Evolutionary conservation across 2,113 vertebrate species (phyloP).

Genomic region (Pelecanus crispus): DNA sequence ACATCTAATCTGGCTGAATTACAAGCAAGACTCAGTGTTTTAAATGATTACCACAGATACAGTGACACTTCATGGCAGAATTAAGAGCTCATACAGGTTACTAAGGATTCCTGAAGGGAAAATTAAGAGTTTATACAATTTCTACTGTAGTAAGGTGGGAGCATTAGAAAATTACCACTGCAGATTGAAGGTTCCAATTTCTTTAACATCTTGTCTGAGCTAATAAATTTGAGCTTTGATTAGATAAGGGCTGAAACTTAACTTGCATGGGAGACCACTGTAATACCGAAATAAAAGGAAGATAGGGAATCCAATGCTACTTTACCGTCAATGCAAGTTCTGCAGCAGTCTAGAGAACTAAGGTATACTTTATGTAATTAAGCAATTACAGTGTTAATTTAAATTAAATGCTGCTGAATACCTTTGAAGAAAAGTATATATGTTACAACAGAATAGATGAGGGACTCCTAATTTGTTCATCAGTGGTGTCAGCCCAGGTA

Average conservation of each 20-base stretch:
- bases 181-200: background rate
- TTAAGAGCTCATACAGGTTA: background rate
- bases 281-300: background rate
- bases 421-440: background rate
- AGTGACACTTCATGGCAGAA: background rate
- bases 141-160: background rate
- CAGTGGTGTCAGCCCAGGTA: background rate
- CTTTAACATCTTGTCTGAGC: background rate
- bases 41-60: background rate
- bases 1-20: background rate
- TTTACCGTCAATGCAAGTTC: background rate
- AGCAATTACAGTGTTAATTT: background rate
- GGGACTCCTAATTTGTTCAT: background rate
- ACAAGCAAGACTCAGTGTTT: background rate
- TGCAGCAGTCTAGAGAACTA: background rate
- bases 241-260: background rate
- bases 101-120: background rate
- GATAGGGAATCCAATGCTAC: background rate
- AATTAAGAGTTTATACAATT: background rate
- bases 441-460: background rate
- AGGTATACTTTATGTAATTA: background rate
- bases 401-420: background rate
- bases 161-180: background rate
- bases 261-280: background rate
- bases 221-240: background rate